Evolutionary conservation across 2,888 invertebrate species (phyloP), one percentile per base, ranked within the genome.

Genomic region (Perdita meconis): DNA sequence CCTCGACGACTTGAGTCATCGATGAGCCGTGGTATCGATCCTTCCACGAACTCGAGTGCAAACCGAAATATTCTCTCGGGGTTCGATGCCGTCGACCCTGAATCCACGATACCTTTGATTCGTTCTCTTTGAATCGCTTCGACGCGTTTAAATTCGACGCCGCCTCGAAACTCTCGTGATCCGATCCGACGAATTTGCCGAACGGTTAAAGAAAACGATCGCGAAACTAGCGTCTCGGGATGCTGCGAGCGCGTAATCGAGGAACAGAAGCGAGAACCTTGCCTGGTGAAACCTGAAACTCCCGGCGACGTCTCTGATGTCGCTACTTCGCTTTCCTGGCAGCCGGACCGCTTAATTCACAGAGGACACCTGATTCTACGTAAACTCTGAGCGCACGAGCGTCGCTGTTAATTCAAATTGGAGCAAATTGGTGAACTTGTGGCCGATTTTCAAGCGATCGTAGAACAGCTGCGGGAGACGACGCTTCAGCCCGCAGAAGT

Each of bases 1-100:
- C 88, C 84, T 85, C 77, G 67, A 55, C 70, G 40, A 63, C 81
- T 84, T 87, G 87, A 85, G 81, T 86, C 86, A 87, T 80, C 82
- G 78, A 78, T 78, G 79, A 82, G 53, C 76, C 80, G 56, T 78
- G 80, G 75, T 78, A 82, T 80, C 74, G 78, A 83, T 83, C 73
- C 76, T 61, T 73, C 67, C 30, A 56, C 67, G 63, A 71, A 53
- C 19, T 38, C 12, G 19, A 57, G 51, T 38, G 60, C 30, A 40
- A 50, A 34, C 12, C 80, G 68, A 73, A 69, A 65, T 71, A 50
- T 61, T 64, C 67, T 26, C 10, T 16, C 30, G 3, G 8, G 19
- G 55, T 64, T 68, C 44, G 26, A 51, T 40, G 44, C 47, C 63
- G 51, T 38, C 61, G 50, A 16, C 36, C 10, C 5, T 19, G 36